A percentile compares a stretch with the other conserved stretches of the same genome.
Conservation (phyloP, 2,888 invertebrate species). For the Pterostichus madidus region DNA sequence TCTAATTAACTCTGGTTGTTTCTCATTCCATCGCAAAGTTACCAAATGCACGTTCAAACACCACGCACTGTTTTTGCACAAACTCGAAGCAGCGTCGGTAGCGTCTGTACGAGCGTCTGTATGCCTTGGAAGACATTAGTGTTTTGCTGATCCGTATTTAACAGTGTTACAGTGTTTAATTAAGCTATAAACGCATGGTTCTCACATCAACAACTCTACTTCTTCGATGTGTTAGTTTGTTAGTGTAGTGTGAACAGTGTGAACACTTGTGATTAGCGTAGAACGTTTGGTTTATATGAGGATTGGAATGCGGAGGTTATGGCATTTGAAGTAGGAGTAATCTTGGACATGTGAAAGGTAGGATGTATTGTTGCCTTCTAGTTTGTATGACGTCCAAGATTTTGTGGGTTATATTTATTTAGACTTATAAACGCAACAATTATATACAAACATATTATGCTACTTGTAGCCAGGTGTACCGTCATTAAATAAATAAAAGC, state of each 20-base stretch:
- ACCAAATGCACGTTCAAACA: constrained; percentile 45
- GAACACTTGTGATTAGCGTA: background rate
- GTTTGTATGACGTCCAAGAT: background rate
- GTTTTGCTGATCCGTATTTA: constrained; percentile 53
- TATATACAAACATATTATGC: no score
- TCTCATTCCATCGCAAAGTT: background rate
- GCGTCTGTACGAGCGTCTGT: background rate
- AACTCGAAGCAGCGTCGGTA: background rate
- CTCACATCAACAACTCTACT: constrained; percentile 48
- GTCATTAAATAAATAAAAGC: no score
- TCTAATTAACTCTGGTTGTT: constrained; percentile 19
- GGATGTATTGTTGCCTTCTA: background rate
- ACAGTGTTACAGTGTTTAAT: constrained; percentile 49
- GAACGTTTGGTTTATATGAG: background rate
- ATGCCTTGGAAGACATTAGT: constrained; percentile 30
- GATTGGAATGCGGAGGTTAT: constrained; percentile 10
- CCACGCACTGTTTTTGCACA: background rate
- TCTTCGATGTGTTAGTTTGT: constrained; percentile 19
- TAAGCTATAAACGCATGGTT: constrained; percentile 57
- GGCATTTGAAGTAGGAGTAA: background rate
- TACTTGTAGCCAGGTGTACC: no score
- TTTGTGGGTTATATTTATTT: constrained; percentile 15
- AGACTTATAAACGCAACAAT: background rate
- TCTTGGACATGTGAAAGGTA: constrained; percentile 27
- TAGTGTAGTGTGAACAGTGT: background rate